A percentile compares a stretch with the other conserved stretches of the same genome.
phyloP scores from a whole-genome alignment of 23 tunicate species.

The Halocynthia aurantium region DNA sequence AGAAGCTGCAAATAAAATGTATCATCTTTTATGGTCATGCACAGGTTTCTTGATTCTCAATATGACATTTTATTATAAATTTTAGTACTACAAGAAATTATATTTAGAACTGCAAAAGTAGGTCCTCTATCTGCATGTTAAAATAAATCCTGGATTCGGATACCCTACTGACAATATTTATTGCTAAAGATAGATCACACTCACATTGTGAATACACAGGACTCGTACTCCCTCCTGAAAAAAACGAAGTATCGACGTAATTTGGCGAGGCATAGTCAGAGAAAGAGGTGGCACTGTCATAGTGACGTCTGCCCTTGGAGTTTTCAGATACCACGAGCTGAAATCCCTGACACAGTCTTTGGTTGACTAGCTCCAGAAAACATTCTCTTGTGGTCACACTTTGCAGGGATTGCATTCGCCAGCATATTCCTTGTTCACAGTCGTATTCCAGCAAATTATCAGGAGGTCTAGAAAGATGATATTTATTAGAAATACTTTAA shows the following conservation, averaged over 20 bases:
- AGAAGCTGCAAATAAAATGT: no score
- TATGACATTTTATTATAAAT: no score
- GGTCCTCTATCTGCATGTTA: no score
- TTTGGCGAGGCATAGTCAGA: conserved; percentile 11
- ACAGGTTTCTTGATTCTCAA: no score
- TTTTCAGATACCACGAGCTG: conserved; percentile 58
- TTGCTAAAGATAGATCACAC: no score
- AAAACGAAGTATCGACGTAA: conserved; percentile 5
- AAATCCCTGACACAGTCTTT: conserved; percentile 83
- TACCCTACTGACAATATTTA: no score
- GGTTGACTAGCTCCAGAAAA: conserved; percentile 81
- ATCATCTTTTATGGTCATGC: no score
- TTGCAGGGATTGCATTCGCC: not conserved
- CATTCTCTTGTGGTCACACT: conserved; percentile 41
- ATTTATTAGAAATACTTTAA: no score
- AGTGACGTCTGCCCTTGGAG: conserved; percentile 23
- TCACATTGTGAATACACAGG: not conserved
- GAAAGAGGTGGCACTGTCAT: conserved; percentile 25
- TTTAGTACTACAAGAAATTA: no score
- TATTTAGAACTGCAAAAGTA: no score
- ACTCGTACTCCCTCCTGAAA: conserved; percentile 18
- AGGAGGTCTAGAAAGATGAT: not conserved
- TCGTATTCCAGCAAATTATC: not conserved
- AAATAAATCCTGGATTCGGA: no score
- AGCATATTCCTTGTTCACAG: not conserved